Percentiles rank a stretch among this genome's conserved stretches.
These are phyloP conservation scores for Nebria salina DNA, from an alignment of 2,888 invertebrate genomes.

Conservation along the genomic window DNA sequence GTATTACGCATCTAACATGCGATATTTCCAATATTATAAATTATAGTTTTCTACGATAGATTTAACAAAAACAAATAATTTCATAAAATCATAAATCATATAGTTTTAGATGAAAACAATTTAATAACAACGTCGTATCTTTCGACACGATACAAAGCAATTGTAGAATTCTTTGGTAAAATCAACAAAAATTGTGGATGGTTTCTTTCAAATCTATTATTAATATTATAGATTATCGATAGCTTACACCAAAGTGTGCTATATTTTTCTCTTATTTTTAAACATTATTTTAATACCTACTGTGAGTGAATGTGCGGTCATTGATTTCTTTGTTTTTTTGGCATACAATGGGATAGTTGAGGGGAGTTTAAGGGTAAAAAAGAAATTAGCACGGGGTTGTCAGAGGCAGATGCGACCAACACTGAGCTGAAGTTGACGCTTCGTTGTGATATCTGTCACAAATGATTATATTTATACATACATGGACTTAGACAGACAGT, in stretches of 20 bases:
- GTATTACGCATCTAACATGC: no score
- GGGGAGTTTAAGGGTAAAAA: not conserved
- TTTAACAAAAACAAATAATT: no score
- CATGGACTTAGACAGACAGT: not conserved
- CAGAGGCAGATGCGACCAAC: not conserved
- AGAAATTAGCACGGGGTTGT: not conserved
- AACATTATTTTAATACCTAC: not conserved
- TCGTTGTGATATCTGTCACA: not conserved
- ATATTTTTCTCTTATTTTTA: not conserved
- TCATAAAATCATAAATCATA: no score
- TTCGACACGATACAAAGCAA: no score
- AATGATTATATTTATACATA: not conserved
- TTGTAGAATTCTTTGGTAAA: no score
- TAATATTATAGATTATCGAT: no score
- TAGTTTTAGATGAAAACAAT: no score
- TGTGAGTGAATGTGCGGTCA: not conserved
- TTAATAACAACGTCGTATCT: no score
- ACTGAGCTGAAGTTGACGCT: not conserved
- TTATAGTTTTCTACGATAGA: no score
- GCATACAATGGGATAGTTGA: not conserved
- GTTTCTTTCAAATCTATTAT: no score
- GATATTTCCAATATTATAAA: no score
- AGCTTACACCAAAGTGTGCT: not conserved
- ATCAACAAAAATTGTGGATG: no score
- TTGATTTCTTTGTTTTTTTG: not conserved